Percentiles rank a stretch among this genome's conserved stretches.
Conservation (phyloP, 2,113 vertebrate genomes). For the Centropus bengalensis region DNA sequence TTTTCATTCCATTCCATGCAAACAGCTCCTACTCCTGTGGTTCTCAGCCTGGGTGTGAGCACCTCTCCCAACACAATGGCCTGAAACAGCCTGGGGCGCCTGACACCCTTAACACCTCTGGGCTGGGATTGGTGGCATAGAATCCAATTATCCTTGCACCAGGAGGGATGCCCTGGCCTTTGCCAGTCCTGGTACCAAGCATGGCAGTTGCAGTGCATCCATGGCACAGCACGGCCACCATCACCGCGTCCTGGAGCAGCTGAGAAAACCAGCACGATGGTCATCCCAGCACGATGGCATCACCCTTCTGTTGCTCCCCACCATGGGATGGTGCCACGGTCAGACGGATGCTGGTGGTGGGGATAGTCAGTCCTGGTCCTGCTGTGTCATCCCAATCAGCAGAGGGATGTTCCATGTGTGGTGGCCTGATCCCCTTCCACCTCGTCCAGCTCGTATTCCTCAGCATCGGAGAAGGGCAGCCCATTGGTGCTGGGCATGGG, state of each 20-base stretch:
- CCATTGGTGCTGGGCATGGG: conserved; percentile 50
- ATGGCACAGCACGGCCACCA: background rate
- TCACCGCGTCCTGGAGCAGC: accelerated
- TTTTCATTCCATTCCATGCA: background rate
- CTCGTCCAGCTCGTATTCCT: conserved; percentile 44
- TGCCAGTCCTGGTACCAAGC: background rate
- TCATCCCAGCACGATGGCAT: background rate
- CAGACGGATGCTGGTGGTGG: background rate
- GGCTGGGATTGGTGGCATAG: background rate
- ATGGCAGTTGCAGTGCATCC: accelerated
- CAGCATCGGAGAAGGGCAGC: background rate
- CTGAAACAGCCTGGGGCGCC: background rate
- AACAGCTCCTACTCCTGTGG: accelerated
- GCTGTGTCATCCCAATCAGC: background rate
- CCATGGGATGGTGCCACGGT: accelerated
- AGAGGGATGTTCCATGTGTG: background rate
- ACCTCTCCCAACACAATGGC: background rate
- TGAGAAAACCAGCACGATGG: background rate
- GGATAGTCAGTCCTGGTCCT: background rate
- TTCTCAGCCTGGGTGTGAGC: background rate
- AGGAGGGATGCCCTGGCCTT: background rate
- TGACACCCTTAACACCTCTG: accelerated
- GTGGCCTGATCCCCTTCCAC: background rate
- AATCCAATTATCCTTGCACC: background rate
- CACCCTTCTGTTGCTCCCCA: background rate